These are phyloP conservation scores for Turnix velox DNA, from an alignment of 2,113 vertebrate genomes.

Conservation along the genomic window DNA sequence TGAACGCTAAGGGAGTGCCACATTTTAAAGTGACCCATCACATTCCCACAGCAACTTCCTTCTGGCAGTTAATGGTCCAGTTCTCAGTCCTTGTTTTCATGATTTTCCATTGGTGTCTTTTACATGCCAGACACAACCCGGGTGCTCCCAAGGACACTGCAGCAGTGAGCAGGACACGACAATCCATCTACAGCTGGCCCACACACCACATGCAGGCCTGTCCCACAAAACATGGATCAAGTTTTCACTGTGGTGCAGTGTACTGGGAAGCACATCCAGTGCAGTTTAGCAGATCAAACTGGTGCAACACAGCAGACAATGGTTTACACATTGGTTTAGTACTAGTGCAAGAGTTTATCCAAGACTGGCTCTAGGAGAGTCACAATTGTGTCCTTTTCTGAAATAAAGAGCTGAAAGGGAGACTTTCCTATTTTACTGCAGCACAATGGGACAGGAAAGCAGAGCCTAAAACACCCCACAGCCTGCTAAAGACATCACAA, in stretches of 20 bases:
- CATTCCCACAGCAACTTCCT: neutral
- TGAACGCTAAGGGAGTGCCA: neutral
- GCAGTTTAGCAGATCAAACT: neutral
- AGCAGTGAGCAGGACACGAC: neutral
- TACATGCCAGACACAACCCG: neutral
- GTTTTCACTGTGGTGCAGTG: neutral
- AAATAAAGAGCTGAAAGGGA: slow-evolving; percentile 1
- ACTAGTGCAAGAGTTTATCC: neutral
- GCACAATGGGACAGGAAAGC: neutral
- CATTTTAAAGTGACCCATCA: neutral
- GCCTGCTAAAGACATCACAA: neutral
- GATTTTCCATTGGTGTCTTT: neutral
- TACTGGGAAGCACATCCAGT: neutral
- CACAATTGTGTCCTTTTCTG: neutral
- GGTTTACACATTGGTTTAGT: neutral
- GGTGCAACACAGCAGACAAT: neutral
- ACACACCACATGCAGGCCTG: neutral
- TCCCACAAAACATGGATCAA: neutral
- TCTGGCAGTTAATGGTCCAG: neutral
- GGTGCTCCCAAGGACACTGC: neutral
- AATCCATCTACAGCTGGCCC: neutral
- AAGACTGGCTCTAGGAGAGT: neutral
- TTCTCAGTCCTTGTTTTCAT: neutral
- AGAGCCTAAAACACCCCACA: neutral
- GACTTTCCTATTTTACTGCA: slow-evolving; percentile 38